phyloP scores from a whole-genome alignment of 2,888 invertebrate species.

The Anticlea derivata region DNA sequence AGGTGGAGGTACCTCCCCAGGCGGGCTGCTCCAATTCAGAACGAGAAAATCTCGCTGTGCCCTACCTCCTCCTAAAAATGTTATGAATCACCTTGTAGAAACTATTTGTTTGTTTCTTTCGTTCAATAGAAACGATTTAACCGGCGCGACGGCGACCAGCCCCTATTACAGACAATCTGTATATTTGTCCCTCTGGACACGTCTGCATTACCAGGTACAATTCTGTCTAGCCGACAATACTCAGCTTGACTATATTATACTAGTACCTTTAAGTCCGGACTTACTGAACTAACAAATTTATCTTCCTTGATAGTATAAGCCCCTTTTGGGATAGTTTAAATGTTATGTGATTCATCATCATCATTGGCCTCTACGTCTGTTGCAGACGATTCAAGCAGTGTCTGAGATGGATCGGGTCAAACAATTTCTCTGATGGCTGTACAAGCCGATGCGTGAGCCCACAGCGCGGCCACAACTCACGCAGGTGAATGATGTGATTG shows the following conservation, averaged over 20 bases:
- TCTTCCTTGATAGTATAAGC: not conserved
- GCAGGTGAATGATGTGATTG: too few relatives aligned
- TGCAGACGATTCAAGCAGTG: too few relatives aligned
- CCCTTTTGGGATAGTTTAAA: too few relatives aligned
- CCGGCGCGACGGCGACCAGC: not conserved
- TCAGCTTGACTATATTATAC: not conserved
- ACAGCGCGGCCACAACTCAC: too few relatives aligned
- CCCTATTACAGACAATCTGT: slow-evolving; percentile 32
- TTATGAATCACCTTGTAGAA: not conserved
- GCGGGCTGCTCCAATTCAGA: too few relatives aligned
- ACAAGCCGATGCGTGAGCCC: too few relatives aligned
- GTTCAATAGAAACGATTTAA: slow-evolving; percentile 1
- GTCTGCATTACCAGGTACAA: slow-evolving; percentile 23
- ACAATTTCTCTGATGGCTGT: too few relatives aligned
- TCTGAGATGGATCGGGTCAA: too few relatives aligned
- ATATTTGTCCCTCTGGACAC: slow-evolving; percentile 28
- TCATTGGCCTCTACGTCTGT: too few relatives aligned
- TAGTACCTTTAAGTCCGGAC: too few relatives aligned
- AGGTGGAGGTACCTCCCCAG: too few relatives aligned
- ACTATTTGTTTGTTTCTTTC: not conserved
- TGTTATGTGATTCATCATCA: too few relatives aligned
- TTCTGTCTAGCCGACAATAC: slow-evolving; percentile 13
- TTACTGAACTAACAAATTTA: not conserved
- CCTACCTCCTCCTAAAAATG: not conserved
- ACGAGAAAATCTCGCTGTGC: not conserved